Evolutionary conservation across 30 jellyfish, hydroid and myxozoan genomes (phyloP).

Genomic region (Cassiopea andromeda): DNA sequence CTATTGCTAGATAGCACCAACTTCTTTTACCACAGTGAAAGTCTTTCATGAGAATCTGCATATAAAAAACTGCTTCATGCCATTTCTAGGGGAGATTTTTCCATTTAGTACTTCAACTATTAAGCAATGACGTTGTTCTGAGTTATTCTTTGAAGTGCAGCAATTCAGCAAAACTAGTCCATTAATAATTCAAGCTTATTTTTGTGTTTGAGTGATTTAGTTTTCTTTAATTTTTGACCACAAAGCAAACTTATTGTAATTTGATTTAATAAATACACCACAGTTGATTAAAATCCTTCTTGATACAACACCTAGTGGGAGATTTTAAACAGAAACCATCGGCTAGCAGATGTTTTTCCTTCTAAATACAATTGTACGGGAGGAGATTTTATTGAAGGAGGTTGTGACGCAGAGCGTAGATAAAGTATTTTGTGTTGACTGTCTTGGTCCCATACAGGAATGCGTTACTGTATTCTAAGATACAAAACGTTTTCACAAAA

Average conservation of each 20-base stretch:
- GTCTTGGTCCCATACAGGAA: too few species aligned
- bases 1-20: too few species aligned
- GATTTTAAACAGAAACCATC: neutral
- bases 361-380: neutral
- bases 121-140: neutral
- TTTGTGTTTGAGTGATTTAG: neutral
- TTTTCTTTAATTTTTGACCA: neutral
- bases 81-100: neutral
- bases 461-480: too few species aligned
- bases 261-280: neutral
- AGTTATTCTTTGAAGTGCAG: neutral
- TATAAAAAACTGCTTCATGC: neutral
- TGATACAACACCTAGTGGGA: neutral
- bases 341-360: neutral
- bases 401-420: neutral
- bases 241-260: neutral
- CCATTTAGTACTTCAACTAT: neutral
- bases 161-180: neutral
- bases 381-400: neutral
- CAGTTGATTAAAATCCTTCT: neutral
- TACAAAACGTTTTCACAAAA: too few species aligned
- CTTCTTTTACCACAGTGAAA: too few species aligned
- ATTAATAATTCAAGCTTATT: neutral
- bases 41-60: neutral
- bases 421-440: too few species aligned